Conservation (phyloP, 2,797 vertebrate species). For the Synaphobranchus kaupii region DNA sequence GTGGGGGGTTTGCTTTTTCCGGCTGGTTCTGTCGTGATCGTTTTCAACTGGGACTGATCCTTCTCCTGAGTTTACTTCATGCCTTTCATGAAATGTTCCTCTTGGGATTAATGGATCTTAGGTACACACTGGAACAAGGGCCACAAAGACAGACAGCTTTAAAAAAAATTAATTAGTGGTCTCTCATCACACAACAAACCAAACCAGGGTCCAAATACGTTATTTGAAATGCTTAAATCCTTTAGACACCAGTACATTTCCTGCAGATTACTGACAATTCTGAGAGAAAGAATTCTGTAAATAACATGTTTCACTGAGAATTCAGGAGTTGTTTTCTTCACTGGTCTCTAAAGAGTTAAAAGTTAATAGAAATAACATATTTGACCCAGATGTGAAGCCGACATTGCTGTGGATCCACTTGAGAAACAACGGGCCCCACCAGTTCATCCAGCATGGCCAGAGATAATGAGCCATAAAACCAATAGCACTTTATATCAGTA, state of each 20-base stretch:
- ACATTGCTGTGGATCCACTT: neutral
- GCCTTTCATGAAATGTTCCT: conserved; percentile 74
- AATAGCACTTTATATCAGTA: neutral
- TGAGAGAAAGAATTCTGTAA: neutral
- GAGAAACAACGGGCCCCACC: neutral
- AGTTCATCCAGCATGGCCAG: neutral
- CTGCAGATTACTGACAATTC: neutral
- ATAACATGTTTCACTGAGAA: neutral
- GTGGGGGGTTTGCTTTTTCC: neutral
- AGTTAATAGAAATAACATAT: neutral
- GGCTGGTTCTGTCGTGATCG: conserved; percentile 8
- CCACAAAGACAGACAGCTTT: conserved; percentile 42
- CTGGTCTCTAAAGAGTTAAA: neutral
- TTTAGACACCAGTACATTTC: neutral
- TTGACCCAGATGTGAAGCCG: neutral
- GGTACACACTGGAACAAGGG: conserved; percentile 54
- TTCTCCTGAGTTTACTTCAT: conserved; percentile 58
- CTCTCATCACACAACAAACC: neutral
- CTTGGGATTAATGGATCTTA: conserved; percentile 68
- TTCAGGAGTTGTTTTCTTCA: neutral
- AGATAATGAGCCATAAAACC: neutral
- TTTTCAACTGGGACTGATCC: conserved; percentile 56
- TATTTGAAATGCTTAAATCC: neutral
- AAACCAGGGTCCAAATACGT: neutral
- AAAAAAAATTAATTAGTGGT: neutral